These are phyloP conservation scores for Lissonota sp. DNA, from an alignment of 2,888 invertebrate species.

Conservation along the genomic window DNA sequence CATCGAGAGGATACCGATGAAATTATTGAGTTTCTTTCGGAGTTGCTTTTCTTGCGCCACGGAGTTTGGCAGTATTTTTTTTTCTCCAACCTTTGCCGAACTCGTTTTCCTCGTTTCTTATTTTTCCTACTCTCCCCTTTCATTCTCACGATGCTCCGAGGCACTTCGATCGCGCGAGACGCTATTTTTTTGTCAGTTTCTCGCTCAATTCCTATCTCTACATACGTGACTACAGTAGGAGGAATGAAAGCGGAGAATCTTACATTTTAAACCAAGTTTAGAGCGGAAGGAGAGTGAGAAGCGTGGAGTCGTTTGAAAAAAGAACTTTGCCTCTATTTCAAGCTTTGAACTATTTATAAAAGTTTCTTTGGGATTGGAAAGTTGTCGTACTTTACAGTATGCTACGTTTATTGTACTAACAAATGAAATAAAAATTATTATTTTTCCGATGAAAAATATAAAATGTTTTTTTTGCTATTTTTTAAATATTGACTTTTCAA, in stretches of 20 bases:
- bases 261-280: conserved; percentile 59
- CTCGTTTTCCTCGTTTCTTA: conserved; percentile 21
- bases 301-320: conserved; percentile 43
- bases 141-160: background rate
- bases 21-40: conserved; percentile 48
- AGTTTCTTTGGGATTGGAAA: conserved; percentile 54
- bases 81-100: conserved; percentile 16
- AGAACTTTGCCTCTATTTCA: conserved; percentile 54
- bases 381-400: background rate
- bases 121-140: conserved; percentile 7
- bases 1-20: conserved; percentile 24
- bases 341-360: conserved; percentile 58
- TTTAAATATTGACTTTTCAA: too few relatives aligned
- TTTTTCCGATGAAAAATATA: too few relatives aligned
- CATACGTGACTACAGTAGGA: conserved; percentile 26
- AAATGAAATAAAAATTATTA: too few relatives aligned
- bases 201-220: conserved; percentile 31
- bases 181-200: conserved; percentile 26
- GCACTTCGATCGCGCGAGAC: background rate
- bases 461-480: too few relatives aligned
- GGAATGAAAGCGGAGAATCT: conserved; percentile 49
- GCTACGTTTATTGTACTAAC: too few relatives aligned
- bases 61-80: background rate
- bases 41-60: background rate
- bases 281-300: conserved; percentile 7